phyloP scores from a whole-genome alignment of 2,797 vertebrate genomes.

The Oreochromis grahami region DNA sequence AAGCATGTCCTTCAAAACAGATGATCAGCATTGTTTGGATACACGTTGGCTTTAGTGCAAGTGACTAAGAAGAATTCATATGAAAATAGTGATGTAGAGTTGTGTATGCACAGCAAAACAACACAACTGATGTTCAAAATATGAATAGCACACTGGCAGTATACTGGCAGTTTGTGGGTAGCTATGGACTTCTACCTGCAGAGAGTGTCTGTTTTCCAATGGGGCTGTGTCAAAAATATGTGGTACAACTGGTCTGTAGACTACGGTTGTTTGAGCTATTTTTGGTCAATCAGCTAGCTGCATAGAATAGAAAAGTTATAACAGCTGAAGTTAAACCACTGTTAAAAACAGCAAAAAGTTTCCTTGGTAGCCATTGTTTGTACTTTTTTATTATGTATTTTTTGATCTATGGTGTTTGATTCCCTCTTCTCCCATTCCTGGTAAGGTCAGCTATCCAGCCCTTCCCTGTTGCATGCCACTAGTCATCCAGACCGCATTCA shows the following conservation, averaged over 20 bases:
- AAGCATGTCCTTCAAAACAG: background rate
- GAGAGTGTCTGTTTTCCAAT: background rate
- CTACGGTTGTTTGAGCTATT: background rate
- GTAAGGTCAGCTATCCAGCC: background rate
- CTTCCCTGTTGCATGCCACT: background rate
- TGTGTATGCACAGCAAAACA: background rate
- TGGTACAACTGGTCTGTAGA: background rate
- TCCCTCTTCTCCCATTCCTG: background rate
- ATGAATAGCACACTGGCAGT: background rate
- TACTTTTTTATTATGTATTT: background rate
- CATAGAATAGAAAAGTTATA: background rate
- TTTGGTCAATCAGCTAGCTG: background rate
- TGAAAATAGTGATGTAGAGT: background rate
- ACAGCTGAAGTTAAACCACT: background rate
- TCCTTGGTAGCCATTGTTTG: background rate
- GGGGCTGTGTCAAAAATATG: background rate
- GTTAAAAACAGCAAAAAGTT: background rate
- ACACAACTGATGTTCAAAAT: background rate
- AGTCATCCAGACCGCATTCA: background rate
- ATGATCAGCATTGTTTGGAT: background rate
- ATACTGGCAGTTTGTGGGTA: background rate
- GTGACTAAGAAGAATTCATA: background rate
- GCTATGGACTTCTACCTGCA: background rate
- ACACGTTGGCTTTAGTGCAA: background rate
- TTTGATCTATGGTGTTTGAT: fast-evolving